Conservation (phyloP, 2,888 invertebrate species). For the Aethes cnicana region DNA sequence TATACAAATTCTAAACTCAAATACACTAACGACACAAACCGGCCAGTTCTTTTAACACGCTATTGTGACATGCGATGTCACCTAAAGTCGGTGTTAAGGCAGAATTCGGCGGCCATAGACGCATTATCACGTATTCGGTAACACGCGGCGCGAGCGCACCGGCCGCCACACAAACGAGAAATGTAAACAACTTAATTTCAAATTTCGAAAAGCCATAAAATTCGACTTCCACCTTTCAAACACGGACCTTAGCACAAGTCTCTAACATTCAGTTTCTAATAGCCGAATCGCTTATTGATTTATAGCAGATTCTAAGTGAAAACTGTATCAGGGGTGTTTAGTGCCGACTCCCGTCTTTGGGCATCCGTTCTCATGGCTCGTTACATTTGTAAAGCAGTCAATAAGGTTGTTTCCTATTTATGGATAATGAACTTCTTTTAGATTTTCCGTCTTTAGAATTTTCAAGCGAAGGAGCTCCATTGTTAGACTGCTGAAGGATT, state of each 20-base stretch:
- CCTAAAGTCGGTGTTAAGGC: conserved; percentile 49
- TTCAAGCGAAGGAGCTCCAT: too few relatives aligned
- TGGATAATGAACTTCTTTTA: too few relatives aligned
- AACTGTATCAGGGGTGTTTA: conserved; percentile 51
- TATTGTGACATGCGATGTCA: conserved; percentile 58
- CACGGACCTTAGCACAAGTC: background rate
- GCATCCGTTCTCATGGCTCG: conserved; percentile 28
- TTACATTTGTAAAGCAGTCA: conserved; percentile 10
- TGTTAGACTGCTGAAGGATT: too few relatives aligned
- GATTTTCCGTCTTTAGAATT: too few relatives aligned
- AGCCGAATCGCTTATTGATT: background rate
- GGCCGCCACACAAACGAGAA: conserved; percentile 41
- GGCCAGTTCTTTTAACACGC: conserved; percentile 42
- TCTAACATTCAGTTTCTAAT: conserved; percentile 3
- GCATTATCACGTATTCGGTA: conserved; percentile 71
- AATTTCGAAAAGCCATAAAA: background rate
- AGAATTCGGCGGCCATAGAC: conserved; percentile 66
- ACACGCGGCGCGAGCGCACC: conserved; percentile 60
- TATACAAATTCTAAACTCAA: conserved; percentile 3
- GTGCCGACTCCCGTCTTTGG: conserved; percentile 26
- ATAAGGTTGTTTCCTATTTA: background rate
- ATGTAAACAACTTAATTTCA: conserved; percentile 47
- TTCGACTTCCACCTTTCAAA: background rate
- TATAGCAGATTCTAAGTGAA: conserved; percentile 40
- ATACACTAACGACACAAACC: conserved; percentile 35